Percentiles rank a stretch among this genome's conserved stretches.
These are phyloP conservation scores for Timema cristinae DNA, from an alignment of 2,888 invertebrate species.

Conservation along the genomic window DNA sequence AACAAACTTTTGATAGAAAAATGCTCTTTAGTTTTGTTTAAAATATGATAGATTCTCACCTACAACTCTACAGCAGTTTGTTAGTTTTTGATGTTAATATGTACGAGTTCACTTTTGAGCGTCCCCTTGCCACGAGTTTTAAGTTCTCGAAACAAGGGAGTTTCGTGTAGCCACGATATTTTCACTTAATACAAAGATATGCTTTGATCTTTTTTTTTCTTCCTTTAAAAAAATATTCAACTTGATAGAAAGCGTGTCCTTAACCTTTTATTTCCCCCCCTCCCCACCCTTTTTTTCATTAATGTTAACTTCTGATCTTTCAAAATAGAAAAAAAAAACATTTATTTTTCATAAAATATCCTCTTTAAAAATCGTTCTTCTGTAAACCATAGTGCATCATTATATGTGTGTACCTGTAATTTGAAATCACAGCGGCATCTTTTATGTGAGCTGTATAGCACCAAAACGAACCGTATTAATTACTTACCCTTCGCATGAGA, in stretches of 20 bases:
- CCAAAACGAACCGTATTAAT: slow-evolving; percentile 29
- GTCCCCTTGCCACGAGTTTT: too few species aligned
- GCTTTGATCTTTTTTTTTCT: slow-evolving; percentile 26
- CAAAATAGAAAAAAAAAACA: slow-evolving; percentile 16
- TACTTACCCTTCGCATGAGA: slow-evolving; percentile 27
- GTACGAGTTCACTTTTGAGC: too few species aligned
- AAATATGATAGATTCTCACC: too few species aligned
- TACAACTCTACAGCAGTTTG: too few species aligned
- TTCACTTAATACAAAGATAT: slow-evolving; percentile 23
- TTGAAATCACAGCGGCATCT: slow-evolving; percentile 23
- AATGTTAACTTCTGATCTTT: slow-evolving; percentile 24
- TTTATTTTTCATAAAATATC: slow-evolving; percentile 18
- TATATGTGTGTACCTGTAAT: slow-evolving; percentile 24
- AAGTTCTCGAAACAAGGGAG: too few species aligned
- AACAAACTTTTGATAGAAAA: too few species aligned
- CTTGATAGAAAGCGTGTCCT: slow-evolving; percentile 23
- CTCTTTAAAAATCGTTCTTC: slow-evolving; percentile 21
- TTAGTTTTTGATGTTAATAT: too few species aligned
- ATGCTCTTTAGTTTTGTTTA: too few species aligned
- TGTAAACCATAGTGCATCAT: slow-evolving; percentile 25
- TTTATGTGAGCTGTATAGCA: slow-evolving; percentile 19
- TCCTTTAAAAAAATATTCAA: slow-evolving; percentile 22
- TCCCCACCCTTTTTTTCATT: slow-evolving; percentile 13
- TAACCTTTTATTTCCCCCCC: slow-evolving; percentile 13
- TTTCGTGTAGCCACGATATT: slow-evolving; percentile 13